Conservation (phyloP, 2,888 invertebrate species). For the Lasioglossum figueresi region DNA sequence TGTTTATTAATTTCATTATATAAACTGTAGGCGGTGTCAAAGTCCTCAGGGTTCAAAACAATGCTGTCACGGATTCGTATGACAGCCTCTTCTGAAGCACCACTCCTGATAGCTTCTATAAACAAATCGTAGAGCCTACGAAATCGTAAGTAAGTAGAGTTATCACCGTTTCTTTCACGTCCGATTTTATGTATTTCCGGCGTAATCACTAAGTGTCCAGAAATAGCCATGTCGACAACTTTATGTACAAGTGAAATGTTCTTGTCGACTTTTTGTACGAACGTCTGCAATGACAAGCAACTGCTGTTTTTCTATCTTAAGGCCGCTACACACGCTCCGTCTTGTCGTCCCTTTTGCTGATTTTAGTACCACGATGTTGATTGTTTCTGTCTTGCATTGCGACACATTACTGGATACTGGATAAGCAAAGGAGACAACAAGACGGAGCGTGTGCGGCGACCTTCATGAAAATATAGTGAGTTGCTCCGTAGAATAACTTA, state of each 20-base stretch:
- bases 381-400: neutral
- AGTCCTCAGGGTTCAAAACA: conserved; percentile 77
- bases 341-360: no score
- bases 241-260: conserved; percentile 84
- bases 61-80: conserved; percentile 79
- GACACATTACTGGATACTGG: neutral
- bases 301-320: neutral
- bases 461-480: neutral
- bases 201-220: conserved; percentile 87
- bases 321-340: no score
- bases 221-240: conserved; percentile 87
- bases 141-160: conserved; percentile 70
- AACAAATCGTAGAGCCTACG: conserved; percentile 74
- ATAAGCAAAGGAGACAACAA: neutral
- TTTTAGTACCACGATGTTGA: neutral
- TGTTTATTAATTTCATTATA: conserved; percentile 49
- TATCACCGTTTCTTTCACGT: conserved; percentile 84
- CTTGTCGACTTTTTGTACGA: conserved; percentile 83
- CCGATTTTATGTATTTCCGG: conserved; percentile 85
- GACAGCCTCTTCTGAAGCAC: conserved; percentile 78
- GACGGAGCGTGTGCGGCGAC: neutral
- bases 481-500: conserved; percentile 51
- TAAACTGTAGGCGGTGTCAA: conserved; percentile 67
- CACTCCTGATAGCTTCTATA: conserved; percentile 26
- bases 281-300: conserved; percentile 78